Conservation (phyloP, 2,888 invertebrate genomes). For the Polydrusus tereticollis region DNA sequence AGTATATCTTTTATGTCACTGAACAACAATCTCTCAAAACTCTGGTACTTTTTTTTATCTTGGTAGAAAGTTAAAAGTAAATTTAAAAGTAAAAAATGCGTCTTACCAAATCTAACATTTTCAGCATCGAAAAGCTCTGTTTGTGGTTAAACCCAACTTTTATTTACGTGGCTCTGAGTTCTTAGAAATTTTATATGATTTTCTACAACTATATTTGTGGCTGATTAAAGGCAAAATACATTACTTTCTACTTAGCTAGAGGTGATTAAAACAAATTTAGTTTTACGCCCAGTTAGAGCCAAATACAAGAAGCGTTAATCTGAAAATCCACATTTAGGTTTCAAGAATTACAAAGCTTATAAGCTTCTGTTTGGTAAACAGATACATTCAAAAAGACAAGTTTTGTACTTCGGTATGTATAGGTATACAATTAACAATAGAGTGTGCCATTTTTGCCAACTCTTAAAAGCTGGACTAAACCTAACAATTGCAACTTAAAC, state of each 20-base stretch:
- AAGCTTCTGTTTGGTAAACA: conserved; percentile 43
- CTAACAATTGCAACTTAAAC: conserved; percentile 36
- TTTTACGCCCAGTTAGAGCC: not conserved
- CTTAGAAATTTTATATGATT: no score
- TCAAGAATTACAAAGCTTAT: conserved; percentile 23
- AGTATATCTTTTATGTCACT: no score
- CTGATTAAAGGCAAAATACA: not conserved
- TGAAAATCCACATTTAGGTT: conserved; percentile 36
- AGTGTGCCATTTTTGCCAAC: conserved; percentile 32
- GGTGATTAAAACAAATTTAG: not conserved
- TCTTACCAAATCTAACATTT: no score
- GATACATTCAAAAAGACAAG: conserved; percentile 32
- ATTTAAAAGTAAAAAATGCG: no score
- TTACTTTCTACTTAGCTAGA: not conserved
- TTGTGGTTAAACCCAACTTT: no score
- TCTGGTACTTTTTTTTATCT: no score
- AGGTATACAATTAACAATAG: conserved; percentile 34
- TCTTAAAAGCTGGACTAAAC: conserved; percentile 33
- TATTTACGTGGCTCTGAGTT: no score
- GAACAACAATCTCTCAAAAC: no score
- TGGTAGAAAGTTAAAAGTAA: no score
- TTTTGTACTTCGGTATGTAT: conserved; percentile 6
- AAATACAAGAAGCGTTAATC: conserved; percentile 13
- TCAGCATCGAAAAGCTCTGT: no score
- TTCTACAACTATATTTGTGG: no score